phyloP scores from a whole-genome alignment of 2,113 vertebrate genomes.

The Chionis minor region DNA sequence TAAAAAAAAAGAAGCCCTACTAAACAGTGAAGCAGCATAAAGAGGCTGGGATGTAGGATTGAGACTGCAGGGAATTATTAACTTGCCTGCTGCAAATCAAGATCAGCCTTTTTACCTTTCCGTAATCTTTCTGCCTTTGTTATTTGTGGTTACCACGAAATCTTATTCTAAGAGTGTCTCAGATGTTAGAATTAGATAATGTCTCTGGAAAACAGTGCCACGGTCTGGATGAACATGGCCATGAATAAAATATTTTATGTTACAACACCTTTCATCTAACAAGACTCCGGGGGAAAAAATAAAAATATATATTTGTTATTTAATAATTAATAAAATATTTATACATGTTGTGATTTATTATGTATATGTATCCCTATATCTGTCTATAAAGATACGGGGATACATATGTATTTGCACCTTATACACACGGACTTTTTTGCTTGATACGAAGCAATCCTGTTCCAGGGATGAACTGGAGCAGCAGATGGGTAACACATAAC shows the following conservation, averaged over 20 bases:
- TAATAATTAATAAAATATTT: background rate
- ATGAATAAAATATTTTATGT: background rate
- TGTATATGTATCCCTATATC: background rate
- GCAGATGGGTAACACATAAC: background rate
- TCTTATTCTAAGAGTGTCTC: background rate
- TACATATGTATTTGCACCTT: background rate
- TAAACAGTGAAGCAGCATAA: background rate
- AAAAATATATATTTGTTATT: background rate
- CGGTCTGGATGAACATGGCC: background rate
- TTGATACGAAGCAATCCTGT: background rate
- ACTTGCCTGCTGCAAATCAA: background rate
- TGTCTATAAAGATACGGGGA: background rate
- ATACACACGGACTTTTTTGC: background rate
- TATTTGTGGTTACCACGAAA: background rate
- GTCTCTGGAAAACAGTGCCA: background rate
- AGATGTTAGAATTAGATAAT: slow-evolving; percentile 24
- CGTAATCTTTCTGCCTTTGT: background rate
- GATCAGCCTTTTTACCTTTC: slow-evolving; percentile 36
- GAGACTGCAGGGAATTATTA: slow-evolving; percentile 3
- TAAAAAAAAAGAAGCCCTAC: background rate
- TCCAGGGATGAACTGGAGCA: background rate
- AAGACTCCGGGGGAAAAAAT: background rate
- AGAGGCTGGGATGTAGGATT: background rate
- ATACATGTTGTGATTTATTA: background rate
- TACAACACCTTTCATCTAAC: background rate